Percentiles rank a stretch among this genome's conserved stretches.
phyloP scores from a whole-genome alignment of 1,140 invertebrate species.

The Apis mellifera region DNA sequence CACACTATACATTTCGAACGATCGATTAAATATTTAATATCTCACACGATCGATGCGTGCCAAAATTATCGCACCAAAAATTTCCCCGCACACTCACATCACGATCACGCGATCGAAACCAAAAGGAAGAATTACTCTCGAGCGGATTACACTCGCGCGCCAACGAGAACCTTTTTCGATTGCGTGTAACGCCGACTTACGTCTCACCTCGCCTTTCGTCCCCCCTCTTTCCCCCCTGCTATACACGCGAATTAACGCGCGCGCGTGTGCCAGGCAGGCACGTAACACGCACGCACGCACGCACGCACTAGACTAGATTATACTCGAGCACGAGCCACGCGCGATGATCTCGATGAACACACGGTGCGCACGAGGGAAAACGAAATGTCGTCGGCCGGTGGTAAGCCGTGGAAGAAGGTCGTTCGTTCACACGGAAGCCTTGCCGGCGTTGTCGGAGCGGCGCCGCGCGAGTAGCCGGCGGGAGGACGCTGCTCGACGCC shows the following conservation, averaged over 20 bases:
- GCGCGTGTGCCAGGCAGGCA: not conserved
- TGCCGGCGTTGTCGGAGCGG: slow-evolving; percentile 49
- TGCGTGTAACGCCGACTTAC: not conserved
- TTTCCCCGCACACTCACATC: not conserved
- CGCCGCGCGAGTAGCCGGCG: slow-evolving; percentile 55
- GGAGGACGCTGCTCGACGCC: slow-evolving; percentile 62
- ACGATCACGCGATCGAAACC: not conserved
- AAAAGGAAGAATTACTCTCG: not conserved
- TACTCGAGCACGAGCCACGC: slow-evolving; percentile 19
- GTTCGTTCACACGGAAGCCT: slow-evolving; percentile 58
- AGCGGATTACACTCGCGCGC: not conserved
- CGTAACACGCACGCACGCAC: slow-evolving; percentile 11
- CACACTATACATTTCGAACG: not conserved
- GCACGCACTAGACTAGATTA: slow-evolving; percentile 42
- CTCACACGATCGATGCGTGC: not conserved
- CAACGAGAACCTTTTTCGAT: not conserved
- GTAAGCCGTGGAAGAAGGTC: slow-evolving; percentile 17
- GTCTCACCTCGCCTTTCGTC: slow-evolving; percentile 20
- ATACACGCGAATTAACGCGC: not conserved
- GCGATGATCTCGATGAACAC: not conserved
- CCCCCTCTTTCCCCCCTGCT: not conserved
- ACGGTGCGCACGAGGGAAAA: not conserved
- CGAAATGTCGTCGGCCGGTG: not conserved
- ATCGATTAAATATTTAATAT: not conserved
- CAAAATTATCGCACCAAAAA: not conserved